These are phyloP conservation scores for Oconnorella tubifera DNA, from an alignment of 2,888 invertebrate species.

Conservation along the genomic window DNA sequence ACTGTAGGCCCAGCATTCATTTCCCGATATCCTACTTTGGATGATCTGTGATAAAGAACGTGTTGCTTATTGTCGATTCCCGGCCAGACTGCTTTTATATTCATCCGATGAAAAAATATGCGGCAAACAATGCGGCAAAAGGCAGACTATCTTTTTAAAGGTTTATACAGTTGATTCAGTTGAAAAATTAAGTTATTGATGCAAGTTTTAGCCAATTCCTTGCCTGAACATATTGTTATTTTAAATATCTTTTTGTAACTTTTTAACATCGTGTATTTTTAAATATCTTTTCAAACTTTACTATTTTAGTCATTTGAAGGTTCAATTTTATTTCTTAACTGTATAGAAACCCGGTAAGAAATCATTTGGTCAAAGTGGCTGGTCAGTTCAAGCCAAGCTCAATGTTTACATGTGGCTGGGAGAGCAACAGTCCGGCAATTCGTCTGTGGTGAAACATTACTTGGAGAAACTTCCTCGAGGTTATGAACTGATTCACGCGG, in stretches of 20 bases:
- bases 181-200: constrained; percentile 7
- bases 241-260: not conserved
- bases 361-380: constrained; percentile 26
- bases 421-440: constrained; percentile 3
- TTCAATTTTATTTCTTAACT: too few species aligned
- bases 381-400: constrained; percentile 39
- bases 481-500: constrained; percentile 26
- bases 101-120: constrained; percentile 27
- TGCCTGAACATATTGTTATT: constrained; percentile 1
- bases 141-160: constrained; percentile 40
- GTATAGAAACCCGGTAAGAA: constrained; percentile 38
- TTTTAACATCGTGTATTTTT: not conserved
- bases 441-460: constrained; percentile 23
- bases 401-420: constrained; percentile 38
- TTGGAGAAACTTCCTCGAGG: constrained; percentile 33
- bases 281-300: not conserved
- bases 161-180: too few species aligned
- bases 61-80: constrained; percentile 39
- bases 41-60: constrained; percentile 40
- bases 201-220: not conserved
- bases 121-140: constrained; percentile 38
- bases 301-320: not conserved
- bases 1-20: constrained; percentile 40
- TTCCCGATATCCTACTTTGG: constrained; percentile 44
- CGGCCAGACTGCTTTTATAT: constrained; percentile 35